Percentiles rank a stretch among this genome's conserved stretches.
phyloP scores from a whole-genome alignment of 2,797 vertebrate species.

The Fundulus diaphanus region DNA sequence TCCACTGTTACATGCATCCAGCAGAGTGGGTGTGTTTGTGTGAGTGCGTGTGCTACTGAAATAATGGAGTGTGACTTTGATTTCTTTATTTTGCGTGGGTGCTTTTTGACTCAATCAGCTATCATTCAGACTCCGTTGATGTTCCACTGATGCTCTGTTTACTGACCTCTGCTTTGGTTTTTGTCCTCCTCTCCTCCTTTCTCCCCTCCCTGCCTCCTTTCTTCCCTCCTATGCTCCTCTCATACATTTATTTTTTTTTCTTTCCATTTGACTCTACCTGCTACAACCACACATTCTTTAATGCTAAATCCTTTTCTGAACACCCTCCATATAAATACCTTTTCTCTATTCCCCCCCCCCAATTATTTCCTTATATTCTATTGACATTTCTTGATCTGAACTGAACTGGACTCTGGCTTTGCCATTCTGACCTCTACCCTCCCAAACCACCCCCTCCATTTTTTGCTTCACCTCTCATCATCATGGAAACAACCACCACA shows the following conservation, averaged over 20 bases:
- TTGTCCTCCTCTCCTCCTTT: constrained; percentile 81
- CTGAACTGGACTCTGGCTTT: constrained; percentile 77
- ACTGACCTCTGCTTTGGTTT: constrained; percentile 80
- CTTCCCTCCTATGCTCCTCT: constrained; percentile 76
- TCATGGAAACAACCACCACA: constrained; percentile 95
- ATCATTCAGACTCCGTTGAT: constrained; percentile 77
- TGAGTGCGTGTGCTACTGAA: constrained; percentile 29
- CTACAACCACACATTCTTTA: constrained; percentile 23
- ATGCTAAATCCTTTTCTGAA: constrained; percentile 23
- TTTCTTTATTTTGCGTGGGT: constrained; percentile 14
- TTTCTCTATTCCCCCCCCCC: constrained; percentile 31
- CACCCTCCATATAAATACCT: constrained; percentile 17
- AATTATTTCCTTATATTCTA: constrained; percentile 13
- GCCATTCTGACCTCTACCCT: constrained; percentile 41
- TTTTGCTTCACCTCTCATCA: constrained; percentile 87
- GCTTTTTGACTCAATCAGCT: constrained; percentile 49
- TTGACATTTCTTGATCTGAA: constrained; percentile 32
- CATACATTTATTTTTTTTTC: constrained; percentile 82
- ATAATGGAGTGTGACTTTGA: constrained; percentile 12
- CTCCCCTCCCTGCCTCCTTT: constrained; percentile 82
- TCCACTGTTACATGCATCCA: constrained; percentile 59
- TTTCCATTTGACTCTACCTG: constrained; percentile 37
- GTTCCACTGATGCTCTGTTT: constrained; percentile 81
- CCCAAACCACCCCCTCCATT: constrained; percentile 48
- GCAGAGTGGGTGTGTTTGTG: constrained; percentile 47